Evolutionary conservation across 2,797 vertebrate genomes (phyloP).

Genomic region (Microctenopoma steveboyesi): DNA sequence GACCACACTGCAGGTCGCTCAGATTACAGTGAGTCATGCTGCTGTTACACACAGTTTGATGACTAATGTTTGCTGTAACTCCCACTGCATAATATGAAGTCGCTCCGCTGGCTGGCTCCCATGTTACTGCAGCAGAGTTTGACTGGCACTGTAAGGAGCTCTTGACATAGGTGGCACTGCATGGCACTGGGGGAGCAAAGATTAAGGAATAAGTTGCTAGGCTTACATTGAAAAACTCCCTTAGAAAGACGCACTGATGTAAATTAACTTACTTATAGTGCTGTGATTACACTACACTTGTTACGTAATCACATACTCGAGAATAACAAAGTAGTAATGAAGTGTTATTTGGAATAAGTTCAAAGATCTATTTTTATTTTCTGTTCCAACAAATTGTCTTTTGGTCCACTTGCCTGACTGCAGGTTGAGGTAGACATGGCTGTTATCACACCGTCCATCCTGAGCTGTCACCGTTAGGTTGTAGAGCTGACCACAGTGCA

Average conservation of each 20-base stretch:
- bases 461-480: conserved; percentile 78
- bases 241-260: neutral
- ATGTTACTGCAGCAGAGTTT: conserved; percentile 74
- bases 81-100: conserved; percentile 68
- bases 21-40: conserved; percentile 72
- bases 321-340: too few species aligned
- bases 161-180: conserved; percentile 70
- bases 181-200: conserved; percentile 71
- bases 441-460: conserved; percentile 78
- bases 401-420: conserved; percentile 72
- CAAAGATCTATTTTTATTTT: too few species aligned
- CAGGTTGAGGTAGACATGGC: conserved; percentile 55
- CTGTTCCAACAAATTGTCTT: too few species aligned
- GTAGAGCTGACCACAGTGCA: conserved; percentile 83
- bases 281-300: too few species aligned
- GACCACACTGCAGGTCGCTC: conserved; percentile 73
- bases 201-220: neutral
- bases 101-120: conserved; percentile 78
- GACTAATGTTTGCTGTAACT: conserved; percentile 50
- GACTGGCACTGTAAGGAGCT: conserved; percentile 66
- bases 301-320: too few species aligned
- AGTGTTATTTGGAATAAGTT: too few species aligned
- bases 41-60: conserved; percentile 67
- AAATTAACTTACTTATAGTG: neutral
- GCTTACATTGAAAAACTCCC: neutral